Conservation (phyloP, 2,888 invertebrate species). For the Cosmopolites sordidus region DNA sequence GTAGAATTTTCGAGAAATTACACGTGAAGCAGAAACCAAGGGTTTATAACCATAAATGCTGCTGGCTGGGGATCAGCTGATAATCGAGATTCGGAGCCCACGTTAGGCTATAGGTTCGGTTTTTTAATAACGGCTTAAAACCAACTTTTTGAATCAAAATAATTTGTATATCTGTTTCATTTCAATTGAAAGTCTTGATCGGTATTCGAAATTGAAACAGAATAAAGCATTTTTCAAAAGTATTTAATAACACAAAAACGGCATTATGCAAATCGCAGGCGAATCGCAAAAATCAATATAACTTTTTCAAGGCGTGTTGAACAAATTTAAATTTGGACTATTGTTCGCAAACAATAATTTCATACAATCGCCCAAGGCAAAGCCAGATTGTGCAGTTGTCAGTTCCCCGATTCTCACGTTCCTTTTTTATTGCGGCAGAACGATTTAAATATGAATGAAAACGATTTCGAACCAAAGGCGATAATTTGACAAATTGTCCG, state of each 20-base stretch:
- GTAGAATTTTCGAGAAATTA: too few relatives aligned
- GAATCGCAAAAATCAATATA: constrained; percentile 11
- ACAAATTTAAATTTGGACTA: constrained; percentile 23
- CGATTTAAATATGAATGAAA: constrained; percentile 25
- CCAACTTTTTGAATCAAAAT: too few relatives aligned
- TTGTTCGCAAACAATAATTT: constrained; percentile 24
- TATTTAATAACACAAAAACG: neutral
- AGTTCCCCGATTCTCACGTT: constrained; percentile 13
- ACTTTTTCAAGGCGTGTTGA: constrained; percentile 12
- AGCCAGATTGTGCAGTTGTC: constrained; percentile 24
- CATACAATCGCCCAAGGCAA: constrained; percentile 17
- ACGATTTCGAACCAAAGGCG: constrained; percentile 16
- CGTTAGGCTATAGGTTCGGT: too few relatives aligned
- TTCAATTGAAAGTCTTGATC: too few relatives aligned
- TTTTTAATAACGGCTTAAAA: too few relatives aligned
- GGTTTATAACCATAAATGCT: too few relatives aligned
- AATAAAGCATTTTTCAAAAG: too few relatives aligned
- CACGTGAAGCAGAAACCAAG: too few relatives aligned
- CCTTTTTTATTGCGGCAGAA: constrained; percentile 10
- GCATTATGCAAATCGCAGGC: constrained; percentile 1
- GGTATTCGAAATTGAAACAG: too few relatives aligned
- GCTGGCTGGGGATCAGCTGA: too few relatives aligned
- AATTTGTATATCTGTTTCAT: too few relatives aligned
- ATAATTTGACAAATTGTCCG: constrained; percentile 12
- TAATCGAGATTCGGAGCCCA: too few relatives aligned